Percentiles rank a stretch among this genome's conserved stretches.
Evolutionary conservation across 2,113 vertebrate species (phyloP).

Genomic region (Xyrauchen texanus): DNA sequence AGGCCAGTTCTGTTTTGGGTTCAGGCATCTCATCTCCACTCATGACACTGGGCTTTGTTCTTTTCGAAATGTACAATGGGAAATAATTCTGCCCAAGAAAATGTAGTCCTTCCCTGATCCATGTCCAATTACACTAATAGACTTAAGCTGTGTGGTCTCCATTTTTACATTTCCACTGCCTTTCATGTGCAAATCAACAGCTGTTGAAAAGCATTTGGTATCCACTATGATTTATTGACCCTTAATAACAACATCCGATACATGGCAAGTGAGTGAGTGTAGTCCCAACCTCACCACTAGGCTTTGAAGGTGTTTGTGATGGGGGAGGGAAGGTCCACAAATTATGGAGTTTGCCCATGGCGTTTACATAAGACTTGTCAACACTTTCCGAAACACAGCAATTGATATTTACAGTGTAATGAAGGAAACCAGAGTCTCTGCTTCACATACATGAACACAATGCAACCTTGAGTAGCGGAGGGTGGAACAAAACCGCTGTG

Average conservation of each 20-base stretch:
- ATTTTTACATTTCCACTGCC: constrained; percentile 30
- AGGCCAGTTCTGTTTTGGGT: constrained; percentile 28
- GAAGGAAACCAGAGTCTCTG: neutral
- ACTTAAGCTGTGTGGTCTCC: constrained; percentile 15
- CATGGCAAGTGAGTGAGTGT: neutral
- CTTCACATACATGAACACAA: neutral
- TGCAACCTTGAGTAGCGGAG: neutral
- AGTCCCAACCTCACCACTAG: neutral
- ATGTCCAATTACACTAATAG: constrained; percentile 25
- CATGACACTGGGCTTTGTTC: constrained; percentile 34
- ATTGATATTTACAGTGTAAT: constrained; percentile 14
- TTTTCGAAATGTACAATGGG: constrained; percentile 19
- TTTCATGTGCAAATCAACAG: constrained; percentile 30
- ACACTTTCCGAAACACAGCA: neutral
- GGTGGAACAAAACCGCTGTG: neutral
- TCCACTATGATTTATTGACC: constrained; percentile 32
- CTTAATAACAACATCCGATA: constrained; percentile 34
- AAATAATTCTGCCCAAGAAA: constrained; percentile 28
- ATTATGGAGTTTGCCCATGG: neutral
- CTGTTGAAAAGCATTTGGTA: constrained; percentile 41
- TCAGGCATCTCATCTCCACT: constrained; percentile 27
- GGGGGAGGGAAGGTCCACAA: neutral
- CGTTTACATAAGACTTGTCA: neutral
- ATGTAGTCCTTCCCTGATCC: constrained; percentile 16
- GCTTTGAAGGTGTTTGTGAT: constrained; percentile 10